Evolutionary conservation across 2,797 vertebrate genomes (phyloP).

Genomic region (Nannoperca australis): DNA sequence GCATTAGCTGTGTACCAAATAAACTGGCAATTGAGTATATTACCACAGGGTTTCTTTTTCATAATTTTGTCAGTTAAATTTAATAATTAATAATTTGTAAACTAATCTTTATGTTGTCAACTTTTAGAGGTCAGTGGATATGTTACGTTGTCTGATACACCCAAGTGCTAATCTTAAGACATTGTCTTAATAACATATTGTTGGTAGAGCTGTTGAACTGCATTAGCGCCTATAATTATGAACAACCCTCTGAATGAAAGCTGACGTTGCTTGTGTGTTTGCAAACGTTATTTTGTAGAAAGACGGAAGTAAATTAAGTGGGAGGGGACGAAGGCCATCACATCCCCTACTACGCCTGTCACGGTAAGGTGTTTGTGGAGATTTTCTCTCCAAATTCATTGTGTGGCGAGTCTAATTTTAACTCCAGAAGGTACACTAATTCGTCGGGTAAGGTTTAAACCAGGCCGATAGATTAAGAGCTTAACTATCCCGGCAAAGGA

Average conservation of each 20-base stretch:
- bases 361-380: slow-evolving; percentile 73
- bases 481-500: slow-evolving; percentile 78
- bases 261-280: slow-evolving; percentile 55
- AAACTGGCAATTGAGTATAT: not conserved
- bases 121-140: not conserved
- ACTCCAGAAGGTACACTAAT: slow-evolving; percentile 71
- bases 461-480: slow-evolving; percentile 81
- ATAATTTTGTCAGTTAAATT: not conserved
- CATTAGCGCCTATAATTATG: not conserved
- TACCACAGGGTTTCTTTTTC: too few species aligned
- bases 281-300: slow-evolving; percentile 49
- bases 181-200: not conserved
- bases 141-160: not conserved
- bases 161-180: not conserved
- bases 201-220: not conserved
- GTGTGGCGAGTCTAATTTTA: slow-evolving; percentile 56
- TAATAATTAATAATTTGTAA: not conserved
- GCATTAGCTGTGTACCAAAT: not conserved
- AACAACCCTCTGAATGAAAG: slow-evolving; percentile 34
- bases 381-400: slow-evolving; percentile 54
- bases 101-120: not conserved
- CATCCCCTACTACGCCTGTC: slow-evolving; percentile 62
- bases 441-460: slow-evolving; percentile 63
- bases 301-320: slow-evolving; percentile 82
- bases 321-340: slow-evolving; percentile 81